Percentiles rank a stretch among this genome's conserved stretches.
Conservation (phyloP, 2,113 vertebrate species). For the Hoplias malabaricus region DNA sequence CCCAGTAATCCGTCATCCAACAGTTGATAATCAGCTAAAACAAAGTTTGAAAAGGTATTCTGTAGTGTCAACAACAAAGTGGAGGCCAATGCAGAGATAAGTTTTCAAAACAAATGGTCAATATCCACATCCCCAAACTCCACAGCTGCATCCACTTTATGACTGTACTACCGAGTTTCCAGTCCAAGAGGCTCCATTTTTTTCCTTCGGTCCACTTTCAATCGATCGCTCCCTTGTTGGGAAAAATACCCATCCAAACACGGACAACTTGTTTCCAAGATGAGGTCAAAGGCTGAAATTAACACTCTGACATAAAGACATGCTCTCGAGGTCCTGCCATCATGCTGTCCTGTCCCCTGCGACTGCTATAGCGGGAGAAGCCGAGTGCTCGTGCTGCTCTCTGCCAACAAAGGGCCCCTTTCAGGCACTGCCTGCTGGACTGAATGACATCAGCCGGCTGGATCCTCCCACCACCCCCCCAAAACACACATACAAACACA, state of each 20-base stretch:
- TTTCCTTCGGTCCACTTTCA: conserved; percentile 53
- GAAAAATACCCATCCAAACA: background rate
- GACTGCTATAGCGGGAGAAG: conserved; percentile 62
- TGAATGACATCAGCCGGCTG: conserved; percentile 84
- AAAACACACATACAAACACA: conserved; percentile 64
- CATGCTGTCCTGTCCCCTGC: conserved; percentile 57
- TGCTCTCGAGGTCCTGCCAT: conserved; percentile 62
- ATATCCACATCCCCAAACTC: conserved; percentile 17
- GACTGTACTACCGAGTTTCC: conserved; percentile 60
- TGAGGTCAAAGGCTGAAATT: background rate
- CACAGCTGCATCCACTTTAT: conserved; percentile 35
- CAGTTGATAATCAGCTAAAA: conserved; percentile 5
- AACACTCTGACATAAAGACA: conserved; percentile 42
- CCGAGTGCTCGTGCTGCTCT: conserved; percentile 72
- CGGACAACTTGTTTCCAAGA: background rate
- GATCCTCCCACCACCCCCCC: conserved; percentile 79
- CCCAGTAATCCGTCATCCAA: conserved; percentile 52
- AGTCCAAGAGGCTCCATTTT: conserved; percentile 68
- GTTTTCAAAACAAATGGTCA: background rate
- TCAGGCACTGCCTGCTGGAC: conserved; percentile 79
- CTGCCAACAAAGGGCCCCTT: conserved; percentile 96
- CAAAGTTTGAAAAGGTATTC: background rate
- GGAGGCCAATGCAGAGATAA: background rate
- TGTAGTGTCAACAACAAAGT: background rate
- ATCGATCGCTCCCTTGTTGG: conserved; percentile 41